Base-by-base conservation (phyloP, 2,888 invertebrate genomes). In the Clostera curtula region DNA sequence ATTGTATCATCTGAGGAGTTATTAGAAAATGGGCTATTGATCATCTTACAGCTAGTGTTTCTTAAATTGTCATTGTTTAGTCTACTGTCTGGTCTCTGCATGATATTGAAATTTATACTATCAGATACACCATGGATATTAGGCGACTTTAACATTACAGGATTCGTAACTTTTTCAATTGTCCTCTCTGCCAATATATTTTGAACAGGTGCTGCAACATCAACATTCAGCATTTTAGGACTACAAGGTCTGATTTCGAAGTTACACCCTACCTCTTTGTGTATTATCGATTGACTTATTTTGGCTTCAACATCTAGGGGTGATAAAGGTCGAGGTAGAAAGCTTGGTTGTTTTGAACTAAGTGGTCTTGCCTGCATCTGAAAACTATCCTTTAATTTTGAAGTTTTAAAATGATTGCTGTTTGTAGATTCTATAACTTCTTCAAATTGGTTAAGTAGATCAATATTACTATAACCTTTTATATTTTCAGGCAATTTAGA, bases 221-320 rank as follows among this genome's bases (percentile, higher is more conserved):
- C 75, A 12, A 71, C 79, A 68, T 76, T 80, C 38, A 82, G 49
- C 74, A 82, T 79, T 68, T 77, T 72, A 27, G 85, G 85, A 56
- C 84, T 85, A 43, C 83, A 85, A 12, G 83, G 85, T 39, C 71
- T 82, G 35, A 85, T 83, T 66, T 85, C 85, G 66, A 84, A 85
- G 55, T 85, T 85, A 49, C 84, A 85, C 13, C 83, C 80, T 25
- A 85, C 85, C 49, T 85, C 85, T 61, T 85, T 85, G 42, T 84
- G 84, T 38, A 85, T 85, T 12, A 85, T 72, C 6, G 85, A 85
- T 40, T 85, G 85, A 45, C 82, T 85, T 45, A 85, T 85, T 65
- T 85, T 85, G 22, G 84, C 65, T 62, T 85, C 85, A 17, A 85
- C 85, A 60, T 85, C 85, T 37, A 84, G 58, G 29, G 83, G 83